Base-by-base conservation (phyloP, 2,797 vertebrate genomes). In the Kryptolebias ocellatus region DNA sequence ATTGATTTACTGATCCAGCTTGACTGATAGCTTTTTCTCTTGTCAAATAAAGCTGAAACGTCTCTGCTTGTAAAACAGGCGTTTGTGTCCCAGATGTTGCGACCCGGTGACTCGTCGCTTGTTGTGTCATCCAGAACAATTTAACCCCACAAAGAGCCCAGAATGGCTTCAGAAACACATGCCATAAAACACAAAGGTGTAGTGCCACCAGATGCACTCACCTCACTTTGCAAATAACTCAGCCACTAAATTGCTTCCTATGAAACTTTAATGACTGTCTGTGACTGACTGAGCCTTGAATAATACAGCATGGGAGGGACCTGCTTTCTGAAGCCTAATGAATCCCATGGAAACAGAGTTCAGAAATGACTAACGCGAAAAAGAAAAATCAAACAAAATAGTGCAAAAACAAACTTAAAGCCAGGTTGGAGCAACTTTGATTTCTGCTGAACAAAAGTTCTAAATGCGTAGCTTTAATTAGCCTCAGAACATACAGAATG, bases 201-300 rank as follows among this genome's bases (percentile, higher is more conserved):
- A 62, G 60, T 60, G 31, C 62, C 61, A 60, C 74, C 72, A 56
- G 78, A 74, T 78, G 80, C 84, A 83, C 77, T 76, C 79, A 85
- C 83, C 85, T 90, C 80, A 64, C 84, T 85, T 80, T 78, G 72
- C 85, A 76, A 90, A 88, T 82, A 86, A 83, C 75, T 87, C 86
- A 75, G 83, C 80, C 76, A 81, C 80, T 83, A 91, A 90, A 92
- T 88, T 87, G 88, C 81, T 80, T 83, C 78, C 83, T 78, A 91
- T 93, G 83, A 93, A 94, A 91, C 60, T 92, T 93, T 93, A 91
- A 93, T 92, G 87, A 87, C 83, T 83, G 88, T 91, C 87, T 91
- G 87, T 92, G 89, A 92, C 86, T 90, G 90, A 92, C 92, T 90
- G 87, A 80, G 75, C 47, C 64, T 74, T 92, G 88, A 93, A 94